Base-by-base conservation (phyloP, 2,797 vertebrate species). In the Poeciliopsis paucimaculata region DNA sequence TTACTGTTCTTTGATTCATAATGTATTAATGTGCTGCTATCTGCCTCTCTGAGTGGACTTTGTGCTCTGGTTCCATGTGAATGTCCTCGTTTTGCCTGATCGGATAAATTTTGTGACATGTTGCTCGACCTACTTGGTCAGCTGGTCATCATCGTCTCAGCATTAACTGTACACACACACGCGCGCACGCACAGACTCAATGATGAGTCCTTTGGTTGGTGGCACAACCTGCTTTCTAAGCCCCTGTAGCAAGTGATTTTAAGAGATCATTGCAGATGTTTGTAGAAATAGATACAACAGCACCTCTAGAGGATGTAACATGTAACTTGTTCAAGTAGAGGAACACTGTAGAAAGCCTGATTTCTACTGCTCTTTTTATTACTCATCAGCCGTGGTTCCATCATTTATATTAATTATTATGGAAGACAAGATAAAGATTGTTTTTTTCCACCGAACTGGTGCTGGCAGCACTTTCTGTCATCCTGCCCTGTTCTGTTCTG, bases 21-120 rank as follows among this genome's bases (percentile, higher is more conserved):
- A 89, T 87, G 81, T 93, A 81, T 92, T 86, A 81, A 90, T 78
- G 84, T 92, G 92, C 94, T 96, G 94, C 93, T 95, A 90, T 81
- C 84, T 87, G 55, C 15, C 76, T 77, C 41, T 76, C 74, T 20
- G 46, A 77, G 82, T 77, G 0, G 31, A 86, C 80, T 81, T 64
- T 85, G 85, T 77, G 83, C 80, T 89, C 78, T 79, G 57, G 77
- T 91, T 84, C 86, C 88, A 88, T 94, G 89, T 94, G 88, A 84
- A 87, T 84, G 73, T 86, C 85, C 81, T 82, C 74, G 53, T 85
- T 82, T 89, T 81, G 86, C 93, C 90, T 93, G 41, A 82, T 78
- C 87, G 83, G 73, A 89, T 90, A 89, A 84, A 75, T 89, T 82
- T 81, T 92, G 83, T 94, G 93, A 93, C 93, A 93, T 94, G 87